A percentile compares a stretch with the other conserved stretches of the same genome.
phyloP scores from a whole-genome alignment of 2,888 invertebrate species.

The Aleiodes alternator region DNA sequence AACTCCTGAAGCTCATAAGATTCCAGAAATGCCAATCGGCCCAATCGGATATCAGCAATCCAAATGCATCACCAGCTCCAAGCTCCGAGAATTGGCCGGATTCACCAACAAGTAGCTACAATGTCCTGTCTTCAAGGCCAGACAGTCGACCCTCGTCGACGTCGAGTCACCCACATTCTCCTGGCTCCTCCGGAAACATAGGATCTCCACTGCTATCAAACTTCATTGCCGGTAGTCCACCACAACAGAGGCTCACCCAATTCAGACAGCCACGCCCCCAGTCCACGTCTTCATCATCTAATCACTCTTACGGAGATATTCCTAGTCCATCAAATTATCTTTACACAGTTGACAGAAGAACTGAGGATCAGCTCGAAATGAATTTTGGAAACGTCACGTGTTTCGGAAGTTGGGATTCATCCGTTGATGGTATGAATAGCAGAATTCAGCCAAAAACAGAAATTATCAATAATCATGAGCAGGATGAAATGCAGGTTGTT shows the following conservation, averaged over 20 bases:
- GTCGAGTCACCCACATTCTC: slow-evolving; percentile 62
- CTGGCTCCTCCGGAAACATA: slow-evolving; percentile 52
- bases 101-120: slow-evolving; percentile 59
- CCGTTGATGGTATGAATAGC: slow-evolving; percentile 57
- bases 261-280: slow-evolving; percentile 29
- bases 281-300: slow-evolving; percentile 65
- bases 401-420: slow-evolving; percentile 55
- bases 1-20: slow-evolving; percentile 57
- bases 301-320: slow-evolving; percentile 63
- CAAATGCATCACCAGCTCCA: slow-evolving; percentile 52
- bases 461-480: slow-evolving; percentile 55
- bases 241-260: slow-evolving; percentile 21
- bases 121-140: slow-evolving; percentile 56
- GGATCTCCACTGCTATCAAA: slow-evolving; percentile 55
- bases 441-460: slow-evolving; percentile 64
- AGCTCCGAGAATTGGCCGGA: slow-evolving; percentile 61
- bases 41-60: slow-evolving; percentile 56
- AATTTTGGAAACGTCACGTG: slow-evolving; percentile 54
- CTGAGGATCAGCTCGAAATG: slow-evolving; percentile 59
- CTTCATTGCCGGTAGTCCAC: slow-evolving; percentile 54
- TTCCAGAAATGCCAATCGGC: slow-evolving; percentile 59
- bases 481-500: slow-evolving; percentile 60
- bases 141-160: slow-evolving; percentile 53
- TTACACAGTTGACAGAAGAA: slow-evolving; percentile 52
- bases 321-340: slow-evolving; percentile 65